Evolutionary conservation across 2,797 vertebrate species (phyloP).

Genomic region (Meda fulgida): DNA sequence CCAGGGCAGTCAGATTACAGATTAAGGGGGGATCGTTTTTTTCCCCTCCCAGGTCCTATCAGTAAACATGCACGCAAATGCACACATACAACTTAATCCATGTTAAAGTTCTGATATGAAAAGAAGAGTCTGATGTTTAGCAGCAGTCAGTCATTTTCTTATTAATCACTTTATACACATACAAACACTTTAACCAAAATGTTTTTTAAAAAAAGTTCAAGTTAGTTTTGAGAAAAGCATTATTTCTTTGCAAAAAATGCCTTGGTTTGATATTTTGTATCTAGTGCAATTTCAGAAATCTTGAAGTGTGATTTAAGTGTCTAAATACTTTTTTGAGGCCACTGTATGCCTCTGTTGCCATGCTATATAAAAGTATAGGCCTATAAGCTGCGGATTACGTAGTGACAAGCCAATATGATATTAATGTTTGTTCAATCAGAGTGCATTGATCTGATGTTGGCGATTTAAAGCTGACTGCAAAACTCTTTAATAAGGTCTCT

Average conservation of each 20-base stretch:
- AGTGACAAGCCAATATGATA: constrained; percentile 77
- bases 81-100: constrained; percentile 49
- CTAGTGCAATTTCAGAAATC: not conserved
- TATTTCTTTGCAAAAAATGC: not conserved
- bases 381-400: constrained; percentile 79
- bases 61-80: constrained; percentile 24
- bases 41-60: constrained; percentile 47
- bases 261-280: not conserved
- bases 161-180: not conserved
- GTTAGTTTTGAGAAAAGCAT: not conserved
- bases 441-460: constrained; percentile 57
- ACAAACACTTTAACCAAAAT: too few species aligned
- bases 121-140: constrained; percentile 22
- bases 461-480: constrained; percentile 37
- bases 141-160: constrained; percentile 62
- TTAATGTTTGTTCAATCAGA: constrained; percentile 72
- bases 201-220: too few species aligned
- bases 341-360: constrained; percentile 71
- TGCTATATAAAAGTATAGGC: constrained; percentile 69
- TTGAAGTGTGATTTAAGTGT: not conserved
- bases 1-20: constrained; percentile 77
- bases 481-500: constrained; percentile 53
- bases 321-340: constrained; percentile 10
- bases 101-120: constrained; percentile 62
- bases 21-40: constrained; percentile 67